Conservation (phyloP, 2,797 vertebrate species). For the Geotrypetes seraphini region DNA sequence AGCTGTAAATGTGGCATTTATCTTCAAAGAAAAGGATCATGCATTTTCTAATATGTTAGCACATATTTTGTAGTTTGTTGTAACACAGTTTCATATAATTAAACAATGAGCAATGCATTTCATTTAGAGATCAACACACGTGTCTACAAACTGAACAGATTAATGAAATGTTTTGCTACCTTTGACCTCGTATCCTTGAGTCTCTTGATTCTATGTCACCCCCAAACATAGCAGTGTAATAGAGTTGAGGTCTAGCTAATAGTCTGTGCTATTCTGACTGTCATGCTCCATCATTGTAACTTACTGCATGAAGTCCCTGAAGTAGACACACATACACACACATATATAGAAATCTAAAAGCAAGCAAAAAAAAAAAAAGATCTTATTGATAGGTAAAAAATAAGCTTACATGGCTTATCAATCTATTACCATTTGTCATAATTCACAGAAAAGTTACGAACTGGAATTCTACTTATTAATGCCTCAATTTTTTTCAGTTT, state of each 20-base stretch:
- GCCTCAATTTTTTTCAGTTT: no score
- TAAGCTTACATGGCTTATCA: no score
- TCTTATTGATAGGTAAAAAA: constrained; percentile 44
- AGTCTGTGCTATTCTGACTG: constrained; percentile 74
- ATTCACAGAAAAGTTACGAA: no score
- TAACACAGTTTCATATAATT: constrained; percentile 51
- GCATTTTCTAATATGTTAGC: no score
- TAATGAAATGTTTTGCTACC: constrained; percentile 80
- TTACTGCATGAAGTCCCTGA: constrained; percentile 68
- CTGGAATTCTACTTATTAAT: no score
- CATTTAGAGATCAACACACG: constrained; percentile 46
- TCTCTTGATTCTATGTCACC: constrained; percentile 71
- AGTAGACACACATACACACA: constrained; percentile 44
- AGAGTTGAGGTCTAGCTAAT: constrained; percentile 74
- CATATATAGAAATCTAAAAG: constrained; percentile 38
- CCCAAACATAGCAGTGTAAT: constrained; percentile 69
- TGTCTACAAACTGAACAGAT: constrained; percentile 63
- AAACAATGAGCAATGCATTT: constrained; percentile 44
- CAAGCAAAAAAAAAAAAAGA: constrained; percentile 41
- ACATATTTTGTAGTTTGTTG: constrained; percentile 22
- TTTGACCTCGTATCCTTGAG: constrained; percentile 75
- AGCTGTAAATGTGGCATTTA: no score
- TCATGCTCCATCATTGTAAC: constrained; percentile 79
- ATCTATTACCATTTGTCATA: no score
- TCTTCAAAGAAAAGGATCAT: no score